These are phyloP conservation scores for Setipinna tenuifilis DNA, from an alignment of 2,797 vertebrate species.

Conservation along the genomic window DNA sequence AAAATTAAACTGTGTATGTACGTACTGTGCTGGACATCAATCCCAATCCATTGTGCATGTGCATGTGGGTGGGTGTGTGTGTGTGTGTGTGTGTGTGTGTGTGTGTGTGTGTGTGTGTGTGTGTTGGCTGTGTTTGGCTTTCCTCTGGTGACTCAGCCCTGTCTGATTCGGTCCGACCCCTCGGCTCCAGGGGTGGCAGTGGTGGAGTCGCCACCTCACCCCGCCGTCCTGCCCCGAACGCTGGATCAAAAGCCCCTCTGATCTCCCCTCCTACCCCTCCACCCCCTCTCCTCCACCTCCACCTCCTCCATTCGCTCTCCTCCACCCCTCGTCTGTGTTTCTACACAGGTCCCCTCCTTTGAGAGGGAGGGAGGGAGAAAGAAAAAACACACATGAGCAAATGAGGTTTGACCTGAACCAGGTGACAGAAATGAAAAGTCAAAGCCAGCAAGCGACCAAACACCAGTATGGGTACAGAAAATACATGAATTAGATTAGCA, in stretches of 20 bases:
- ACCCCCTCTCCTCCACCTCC: too few relatives aligned
- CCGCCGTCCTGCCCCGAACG: neutral
- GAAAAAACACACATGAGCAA: conserved; percentile 49
- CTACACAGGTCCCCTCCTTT: conserved; percentile 27
- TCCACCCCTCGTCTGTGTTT: neutral
- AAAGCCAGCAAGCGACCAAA: neutral
- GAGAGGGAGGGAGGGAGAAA: conserved; percentile 44
- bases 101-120: neutral
- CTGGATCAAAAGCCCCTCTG: conserved; percentile 20
- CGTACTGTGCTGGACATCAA: neutral
- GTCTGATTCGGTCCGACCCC: neutral
- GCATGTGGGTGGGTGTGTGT: neutral
- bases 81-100: neutral
- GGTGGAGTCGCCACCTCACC: neutral
- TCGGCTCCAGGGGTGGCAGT: neutral
- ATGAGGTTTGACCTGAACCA: conserved; percentile 8
- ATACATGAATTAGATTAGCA: neutral
- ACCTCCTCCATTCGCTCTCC: too few relatives aligned
- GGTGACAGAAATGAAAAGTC: conserved; percentile 48
- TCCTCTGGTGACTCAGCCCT: conserved; percentile 14
- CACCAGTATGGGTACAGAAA: neutral
- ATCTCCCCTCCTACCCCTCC: neutral
- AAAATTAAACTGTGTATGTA: conserved; percentile 20
- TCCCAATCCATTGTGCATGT: neutral
- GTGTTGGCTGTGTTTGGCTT: neutral